Base-by-base conservation (phyloP, 2,797 vertebrate species). In the Strix occidentalis region DNA sequence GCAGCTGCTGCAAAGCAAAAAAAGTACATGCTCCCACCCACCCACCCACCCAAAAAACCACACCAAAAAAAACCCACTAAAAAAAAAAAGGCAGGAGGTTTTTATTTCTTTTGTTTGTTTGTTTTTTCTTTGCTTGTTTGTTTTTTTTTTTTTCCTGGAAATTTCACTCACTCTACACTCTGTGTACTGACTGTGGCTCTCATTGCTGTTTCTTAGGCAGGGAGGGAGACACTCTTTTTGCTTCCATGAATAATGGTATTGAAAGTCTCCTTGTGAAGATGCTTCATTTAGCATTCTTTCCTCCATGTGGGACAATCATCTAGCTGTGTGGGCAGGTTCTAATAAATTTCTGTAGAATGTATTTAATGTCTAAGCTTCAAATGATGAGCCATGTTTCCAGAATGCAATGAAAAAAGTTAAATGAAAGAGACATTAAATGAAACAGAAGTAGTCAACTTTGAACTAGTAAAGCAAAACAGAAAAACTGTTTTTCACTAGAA, bases 1-100 rank as follows among this genome's bases (percentile, higher is more conserved):
- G 20, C 80, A 84, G 53, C 63, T 69, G 68, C 69, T 95, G 50
- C 17, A 45, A 79, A 56, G n/a, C 5, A 25, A 33, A 46, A 79
- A 23, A 37, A 25, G 5, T 2, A 21, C 23, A 23, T 1, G 0
- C 7, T 45, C 13, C 15, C 4, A 8, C 13, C 35, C n/a, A 39
- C 41, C 45, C 45, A 4, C 6, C 15, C 45, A 4, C 5, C 15
- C 10, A 71, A 50, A 28, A 28, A 83, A 63, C 7, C 43, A 17
- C 43, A 43, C 8, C 23, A 39, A 33, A 45, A 50, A 58, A 57
- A 45, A n/a, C 15, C 0, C 29, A n/a, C 14, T 1, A 29, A 35
- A 75, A 35, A 56, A 50, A 17, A 35, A n/a, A 54, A n/a, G 4
- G 11, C 6, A 43, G 10, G 19, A 76, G 13, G 3, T 11, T 90